Evolutionary conservation across 2,888 invertebrate species (phyloP).

Genomic region (Eristalis pertinax): DNA sequence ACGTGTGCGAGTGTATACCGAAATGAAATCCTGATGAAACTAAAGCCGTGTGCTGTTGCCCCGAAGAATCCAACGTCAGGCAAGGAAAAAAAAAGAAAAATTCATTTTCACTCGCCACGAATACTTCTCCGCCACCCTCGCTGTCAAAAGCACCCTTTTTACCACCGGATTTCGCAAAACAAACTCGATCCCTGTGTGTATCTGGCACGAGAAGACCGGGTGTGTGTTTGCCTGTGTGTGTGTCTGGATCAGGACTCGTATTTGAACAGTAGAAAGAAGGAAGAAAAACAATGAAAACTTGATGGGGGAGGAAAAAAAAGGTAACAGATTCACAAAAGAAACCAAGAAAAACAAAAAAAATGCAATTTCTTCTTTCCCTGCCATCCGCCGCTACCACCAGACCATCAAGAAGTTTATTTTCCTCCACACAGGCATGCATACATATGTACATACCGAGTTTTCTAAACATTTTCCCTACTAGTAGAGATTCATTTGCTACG

Average conservation of each 20-base stretch:
- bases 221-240: conserved; percentile 7
- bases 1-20: not conserved
- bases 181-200: not conserved
- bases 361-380: conserved; percentile 33
- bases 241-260: conserved; percentile 50
- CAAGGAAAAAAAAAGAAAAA: not conserved
- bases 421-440: conserved; percentile 10
- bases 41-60: conserved; percentile 43
- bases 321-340: conserved; percentile 19
- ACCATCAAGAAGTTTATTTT: conserved; percentile 47
- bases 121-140: not conserved
- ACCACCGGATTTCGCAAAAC: conserved; percentile 37
- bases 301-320: not conserved
- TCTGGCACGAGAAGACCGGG: not conserved
- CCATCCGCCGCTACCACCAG: not conserved
- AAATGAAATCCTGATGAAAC: conserved; percentile 46
- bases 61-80: conserved; percentile 47
- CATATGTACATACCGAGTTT: conserved; percentile 29
- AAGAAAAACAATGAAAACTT: conserved; percentile 5
- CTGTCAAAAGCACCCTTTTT: conserved; percentile 54
- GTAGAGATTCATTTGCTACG: not conserved
- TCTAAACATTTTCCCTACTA: conserved; percentile 46
- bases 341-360: conserved; percentile 23
- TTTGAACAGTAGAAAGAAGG: conserved; percentile 27
- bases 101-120: conserved; percentile 13